phyloP scores from a whole-genome alignment of 2,888 invertebrate species.

The Mesopsocus fuscifrons region DNA sequence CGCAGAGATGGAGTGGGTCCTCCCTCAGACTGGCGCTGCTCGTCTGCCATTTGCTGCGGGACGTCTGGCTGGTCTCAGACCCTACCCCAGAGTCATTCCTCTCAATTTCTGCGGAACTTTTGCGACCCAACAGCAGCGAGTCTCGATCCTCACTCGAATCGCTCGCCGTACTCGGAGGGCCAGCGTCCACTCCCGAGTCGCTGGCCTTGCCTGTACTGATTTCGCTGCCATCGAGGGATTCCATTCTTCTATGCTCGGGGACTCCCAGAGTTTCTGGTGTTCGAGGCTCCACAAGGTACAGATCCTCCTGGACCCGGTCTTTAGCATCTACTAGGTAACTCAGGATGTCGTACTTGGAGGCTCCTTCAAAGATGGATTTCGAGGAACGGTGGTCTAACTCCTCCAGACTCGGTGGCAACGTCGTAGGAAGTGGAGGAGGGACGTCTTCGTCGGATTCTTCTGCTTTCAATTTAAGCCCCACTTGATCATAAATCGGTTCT shows the following conservation, averaged over 20 bases:
- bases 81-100: slow-evolving; percentile 86
- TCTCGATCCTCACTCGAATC: slow-evolving; percentile 48
- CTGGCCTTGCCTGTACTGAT: slow-evolving; percentile 8
- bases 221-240: slow-evolving; percentile 3
- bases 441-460: slow-evolving; percentile 21
- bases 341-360: slow-evolving; percentile 75
- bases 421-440: slow-evolving; percentile 58
- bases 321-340: slow-evolving; percentile 77
- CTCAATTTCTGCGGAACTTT: slow-evolving; percentile 53
- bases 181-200: slow-evolving; percentile 28
- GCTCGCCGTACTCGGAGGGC: slow-evolving; percentile 61
- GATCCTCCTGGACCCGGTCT: slow-evolving; percentile 49
- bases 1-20: slow-evolving; percentile 52
- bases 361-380: slow-evolving; percentile 42
- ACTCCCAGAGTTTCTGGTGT: background rate
- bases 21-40: slow-evolving; percentile 28
- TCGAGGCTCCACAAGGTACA: slow-evolving; percentile 25
- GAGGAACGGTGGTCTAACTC: slow-evolving; percentile 36
- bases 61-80: slow-evolving; percentile 76
- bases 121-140: slow-evolving; percentile 18
- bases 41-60: slow-evolving; percentile 44
- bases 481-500: slow-evolving; percentile 29
- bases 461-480: slow-evolving; percentile 15
- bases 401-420: slow-evolving; percentile 50
- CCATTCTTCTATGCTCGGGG: background rate